Evolutionary conservation across 1,140 invertebrate genomes (phyloP).

Genomic region (Globodera ellingtonae): DNA sequence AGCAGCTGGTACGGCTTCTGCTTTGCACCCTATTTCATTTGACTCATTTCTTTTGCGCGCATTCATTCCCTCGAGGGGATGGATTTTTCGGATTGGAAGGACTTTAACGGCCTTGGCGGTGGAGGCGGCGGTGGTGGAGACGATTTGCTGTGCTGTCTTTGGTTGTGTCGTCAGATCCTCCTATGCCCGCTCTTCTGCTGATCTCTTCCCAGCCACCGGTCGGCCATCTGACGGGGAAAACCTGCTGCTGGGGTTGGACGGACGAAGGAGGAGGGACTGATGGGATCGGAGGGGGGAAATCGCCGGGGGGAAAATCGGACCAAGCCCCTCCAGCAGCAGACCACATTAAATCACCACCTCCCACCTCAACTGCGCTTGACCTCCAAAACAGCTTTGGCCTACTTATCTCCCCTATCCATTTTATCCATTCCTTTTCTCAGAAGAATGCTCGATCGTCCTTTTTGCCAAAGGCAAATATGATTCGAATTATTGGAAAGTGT

Average conservation of each 20-base stretch:
- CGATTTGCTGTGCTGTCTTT: neutral
- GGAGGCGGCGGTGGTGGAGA: too few species aligned
- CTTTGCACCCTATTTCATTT: neutral
- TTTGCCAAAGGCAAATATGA: conserved; percentile 8
- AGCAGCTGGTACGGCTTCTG: neutral
- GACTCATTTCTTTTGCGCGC: neutral
- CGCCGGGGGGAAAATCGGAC: neutral
- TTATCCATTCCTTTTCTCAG: neutral
- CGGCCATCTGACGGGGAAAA: conserved; percentile 13
- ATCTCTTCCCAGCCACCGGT: conserved; percentile 19
- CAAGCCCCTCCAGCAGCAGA: neutral
- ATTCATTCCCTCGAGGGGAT: neutral
- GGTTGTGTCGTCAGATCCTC: neutral
- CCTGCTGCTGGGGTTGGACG: neutral
- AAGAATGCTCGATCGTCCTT: neutral
- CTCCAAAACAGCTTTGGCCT: neutral
- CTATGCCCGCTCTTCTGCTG: neutral
- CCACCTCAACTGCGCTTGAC: neutral
- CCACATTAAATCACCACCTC: neutral
- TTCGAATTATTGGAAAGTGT: neutral
- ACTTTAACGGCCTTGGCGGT: neutral
- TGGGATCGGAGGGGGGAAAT: neutral
- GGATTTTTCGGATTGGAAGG: conserved; percentile 1
- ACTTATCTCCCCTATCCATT: neutral
- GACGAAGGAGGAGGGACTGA: neutral